phyloP scores from a whole-genome alignment of 2,797 vertebrate genomes.

The Rhodeus uyekii region DNA sequence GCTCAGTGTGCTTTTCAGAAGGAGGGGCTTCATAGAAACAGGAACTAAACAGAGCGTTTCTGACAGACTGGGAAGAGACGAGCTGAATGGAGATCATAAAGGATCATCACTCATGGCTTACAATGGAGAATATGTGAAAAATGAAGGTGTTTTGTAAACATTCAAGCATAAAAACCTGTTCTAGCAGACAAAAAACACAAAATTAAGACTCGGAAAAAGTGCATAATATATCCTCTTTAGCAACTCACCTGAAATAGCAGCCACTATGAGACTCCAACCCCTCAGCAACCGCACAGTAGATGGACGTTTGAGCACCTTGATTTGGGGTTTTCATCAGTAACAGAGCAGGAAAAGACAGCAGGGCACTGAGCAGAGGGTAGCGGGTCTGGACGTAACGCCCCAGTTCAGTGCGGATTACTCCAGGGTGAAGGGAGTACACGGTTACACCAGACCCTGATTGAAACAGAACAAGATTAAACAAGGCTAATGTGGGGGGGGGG shows the following conservation, averaged over 20 bases:
- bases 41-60: not conserved
- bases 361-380: slow-evolving; percentile 51
- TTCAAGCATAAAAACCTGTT: not conserved
- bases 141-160: not conserved
- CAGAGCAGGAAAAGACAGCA: slow-evolving; percentile 54
- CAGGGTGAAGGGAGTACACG: slow-evolving; percentile 61
- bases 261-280: slow-evolving; percentile 59
- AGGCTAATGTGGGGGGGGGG: no score
- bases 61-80: not conserved
- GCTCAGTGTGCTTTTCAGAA: not conserved
- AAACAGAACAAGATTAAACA: not conserved
- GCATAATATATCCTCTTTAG: not conserved
- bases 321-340: slow-evolving; percentile 64
- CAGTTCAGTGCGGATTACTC: slow-evolving; percentile 64
- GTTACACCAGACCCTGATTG: slow-evolving; percentile 58
- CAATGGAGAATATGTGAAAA: not conserved
- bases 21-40: not conserved
- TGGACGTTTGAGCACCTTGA: slow-evolving; percentile 63
- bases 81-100: no score
- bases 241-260: slow-evolving; percentile 62
- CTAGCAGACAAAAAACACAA: not conserved
- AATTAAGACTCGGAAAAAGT: not conserved
- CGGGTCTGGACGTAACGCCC: slow-evolving; percentile 55
- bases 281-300: slow-evolving; percentile 62
- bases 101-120: no score